Evolutionary conservation across 2,113 vertebrate species (phyloP).

Genomic region (Pedionomus torquatus): DNA sequence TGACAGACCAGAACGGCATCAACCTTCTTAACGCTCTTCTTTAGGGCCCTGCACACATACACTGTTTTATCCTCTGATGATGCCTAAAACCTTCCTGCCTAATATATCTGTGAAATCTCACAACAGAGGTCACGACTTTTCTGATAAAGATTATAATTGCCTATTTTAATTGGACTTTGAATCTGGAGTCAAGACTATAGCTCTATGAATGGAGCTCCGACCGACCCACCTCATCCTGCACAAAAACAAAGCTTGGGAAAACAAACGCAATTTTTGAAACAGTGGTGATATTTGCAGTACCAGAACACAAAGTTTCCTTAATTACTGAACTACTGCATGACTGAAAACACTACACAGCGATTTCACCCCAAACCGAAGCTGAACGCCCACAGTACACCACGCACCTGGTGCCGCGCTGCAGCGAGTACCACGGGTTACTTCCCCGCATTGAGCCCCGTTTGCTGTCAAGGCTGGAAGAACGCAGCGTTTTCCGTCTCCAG

Average conservation of each 20-base stretch:
- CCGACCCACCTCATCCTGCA: neutral
- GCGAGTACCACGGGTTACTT: rapidly evolving
- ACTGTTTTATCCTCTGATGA: neutral
- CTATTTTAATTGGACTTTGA: neutral
- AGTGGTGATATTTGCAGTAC: rapidly evolving
- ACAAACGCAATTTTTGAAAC: too few relatives aligned
- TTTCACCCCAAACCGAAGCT: rapidly evolving
- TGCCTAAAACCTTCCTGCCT: neutral
- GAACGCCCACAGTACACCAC: neutral
- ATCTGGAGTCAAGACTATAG: neutral
- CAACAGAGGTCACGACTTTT: neutral
- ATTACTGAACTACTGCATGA: rapidly evolving
- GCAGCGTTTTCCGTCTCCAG: neutral
- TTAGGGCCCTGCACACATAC: neutral
- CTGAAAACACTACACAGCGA: rapidly evolving
- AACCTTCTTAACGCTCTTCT: neutral
- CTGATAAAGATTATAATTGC: neutral
- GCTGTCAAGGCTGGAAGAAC: neutral
- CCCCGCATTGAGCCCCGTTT: neutral
- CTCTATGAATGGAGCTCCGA: rapidly evolving
- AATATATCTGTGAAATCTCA: neutral
- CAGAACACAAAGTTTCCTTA: rapidly evolving
- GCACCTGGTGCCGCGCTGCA: conserved; percentile 30
- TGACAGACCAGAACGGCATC: neutral
- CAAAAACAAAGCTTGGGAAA: neutral